Conservation (phyloP, 2,113 vertebrate species). For the Coregonus clupeaformis region DNA sequence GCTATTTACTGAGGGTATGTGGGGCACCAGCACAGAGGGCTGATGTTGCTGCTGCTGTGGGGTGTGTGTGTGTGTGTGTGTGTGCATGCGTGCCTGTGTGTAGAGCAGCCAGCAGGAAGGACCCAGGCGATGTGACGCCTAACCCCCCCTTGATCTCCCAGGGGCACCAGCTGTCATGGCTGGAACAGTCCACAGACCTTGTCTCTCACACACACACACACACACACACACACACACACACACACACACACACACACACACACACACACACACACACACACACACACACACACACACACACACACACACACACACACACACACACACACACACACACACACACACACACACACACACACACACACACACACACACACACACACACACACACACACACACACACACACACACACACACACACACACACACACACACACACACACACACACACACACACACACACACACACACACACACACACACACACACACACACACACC, state of each 20-base stretch:
- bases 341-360: not conserved
- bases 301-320: constrained; percentile 6
- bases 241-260: not conserved
- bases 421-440: not conserved
- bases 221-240: not conserved
- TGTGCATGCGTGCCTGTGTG: not conserved
- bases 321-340: not conserved
- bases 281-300: not conserved
- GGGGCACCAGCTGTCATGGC: not conserved
- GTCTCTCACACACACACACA: constrained; percentile 1
- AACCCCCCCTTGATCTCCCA: not conserved
- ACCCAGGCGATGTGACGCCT: not conserved
- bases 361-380: not conserved
- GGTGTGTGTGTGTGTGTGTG: not conserved
- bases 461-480: not conserved
- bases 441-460: not conserved
- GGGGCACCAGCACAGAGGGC: too few relatives aligned
- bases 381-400: constrained; percentile 7
- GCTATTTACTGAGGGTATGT: too few relatives aligned
- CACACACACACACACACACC: not conserved
- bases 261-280: not conserved
- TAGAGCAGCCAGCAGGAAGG: not conserved
- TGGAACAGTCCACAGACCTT: not conserved
- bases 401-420: constrained; percentile 7
- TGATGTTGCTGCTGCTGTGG: too few relatives aligned